Evolutionary conservation across 2,888 invertebrate species (phyloP).

Genomic region (Lycia hirtaria): DNA sequence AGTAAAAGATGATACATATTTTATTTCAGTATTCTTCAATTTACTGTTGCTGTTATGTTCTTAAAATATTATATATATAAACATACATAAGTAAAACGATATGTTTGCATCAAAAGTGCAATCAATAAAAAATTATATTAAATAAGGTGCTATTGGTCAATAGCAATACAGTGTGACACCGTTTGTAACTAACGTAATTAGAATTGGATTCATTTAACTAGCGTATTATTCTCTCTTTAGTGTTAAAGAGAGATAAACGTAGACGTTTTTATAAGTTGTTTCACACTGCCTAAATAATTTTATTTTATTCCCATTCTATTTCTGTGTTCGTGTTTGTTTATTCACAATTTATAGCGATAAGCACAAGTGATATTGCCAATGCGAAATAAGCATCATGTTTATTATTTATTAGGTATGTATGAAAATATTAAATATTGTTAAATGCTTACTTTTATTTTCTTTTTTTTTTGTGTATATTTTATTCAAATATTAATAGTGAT

Average conservation of each 20-base stretch:
- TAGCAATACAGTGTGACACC: neutral
- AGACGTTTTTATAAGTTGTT: neutral
- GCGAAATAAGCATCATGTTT: slow-evolving; percentile 21
- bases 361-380: slow-evolving; percentile 45
- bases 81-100: slow-evolving; percentile 28
- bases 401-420: slow-evolving; percentile 46
- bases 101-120: slow-evolving; percentile 28
- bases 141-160: neutral
- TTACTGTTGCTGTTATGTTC: no score
- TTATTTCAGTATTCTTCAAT: no score
- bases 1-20: no score
- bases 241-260: neutral
- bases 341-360: slow-evolving; percentile 35
- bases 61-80: no score
- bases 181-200: neutral
- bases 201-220: neutral
- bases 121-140: slow-evolving; percentile 5
- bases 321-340: slow-evolving; percentile 16
- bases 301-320: slow-evolving; percentile 17
- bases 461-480: slow-evolving; percentile 9
- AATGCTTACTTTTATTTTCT: slow-evolving; percentile 21
- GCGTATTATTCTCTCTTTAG: neutral
- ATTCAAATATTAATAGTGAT: neutral
- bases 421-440: slow-evolving; percentile 41
- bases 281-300: neutral